Evolutionary conservation across 2,797 vertebrate species (phyloP).

Genomic region (Coranthus polyacanthus): DNA sequence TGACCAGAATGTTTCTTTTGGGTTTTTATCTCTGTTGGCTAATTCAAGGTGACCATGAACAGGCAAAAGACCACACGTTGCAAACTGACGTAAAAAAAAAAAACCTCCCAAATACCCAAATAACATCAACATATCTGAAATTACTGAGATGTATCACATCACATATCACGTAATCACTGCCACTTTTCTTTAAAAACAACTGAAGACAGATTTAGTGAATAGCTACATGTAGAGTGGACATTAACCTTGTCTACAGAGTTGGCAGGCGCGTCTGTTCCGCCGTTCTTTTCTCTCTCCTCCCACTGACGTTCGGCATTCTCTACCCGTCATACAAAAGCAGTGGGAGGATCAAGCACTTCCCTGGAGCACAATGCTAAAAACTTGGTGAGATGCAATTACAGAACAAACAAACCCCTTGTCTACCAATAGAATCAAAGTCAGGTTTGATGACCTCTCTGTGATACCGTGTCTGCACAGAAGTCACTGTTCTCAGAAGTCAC

Average conservation of each 20-base stretch:
- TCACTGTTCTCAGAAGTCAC: conserved; percentile 4
- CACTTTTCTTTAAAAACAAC: too few relatives aligned
- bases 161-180: too few relatives aligned
- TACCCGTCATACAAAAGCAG: conserved; percentile 35
- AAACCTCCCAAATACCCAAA: too few relatives aligned
- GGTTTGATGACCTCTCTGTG: conserved; percentile 4
- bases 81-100: too few relatives aligned
- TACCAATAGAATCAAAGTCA: conserved; percentile 12
- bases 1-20: too few relatives aligned
- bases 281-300: too few relatives aligned
- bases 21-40: too few relatives aligned
- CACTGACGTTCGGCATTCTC: conserved; percentile 23
- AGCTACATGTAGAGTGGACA: not conserved
- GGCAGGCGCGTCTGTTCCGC: not conserved
- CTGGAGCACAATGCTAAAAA: conserved; percentile 34
- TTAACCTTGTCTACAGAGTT: not conserved
- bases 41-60: too few relatives aligned
- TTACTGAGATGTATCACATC: too few relatives aligned
- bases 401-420: conserved; percentile 51
- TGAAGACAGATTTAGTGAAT: too few relatives aligned
- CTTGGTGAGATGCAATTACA: conserved; percentile 25
- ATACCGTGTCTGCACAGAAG: conserved; percentile 17
- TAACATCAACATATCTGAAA: too few relatives aligned
- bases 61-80: too few relatives aligned
- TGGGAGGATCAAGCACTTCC: conserved; percentile 55